Evolutionary conservation across 1,140 invertebrate genomes (phyloP).

Genomic region (Polypedilum pembai): DNA sequence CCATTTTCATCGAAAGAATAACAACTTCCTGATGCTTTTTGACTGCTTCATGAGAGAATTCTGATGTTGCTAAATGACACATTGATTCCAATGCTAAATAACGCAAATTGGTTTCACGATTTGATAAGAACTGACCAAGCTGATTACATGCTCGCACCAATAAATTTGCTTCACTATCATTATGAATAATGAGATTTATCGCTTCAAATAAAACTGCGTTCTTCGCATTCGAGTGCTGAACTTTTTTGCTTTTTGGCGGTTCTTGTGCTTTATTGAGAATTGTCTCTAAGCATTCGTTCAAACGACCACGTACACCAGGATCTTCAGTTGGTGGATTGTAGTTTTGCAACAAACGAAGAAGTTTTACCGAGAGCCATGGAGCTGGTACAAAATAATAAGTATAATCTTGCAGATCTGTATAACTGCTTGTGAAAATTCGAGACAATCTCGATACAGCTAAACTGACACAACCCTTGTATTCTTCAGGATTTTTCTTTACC

Average conservation of each 20-base stretch:
- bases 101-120: conserved; percentile 96
- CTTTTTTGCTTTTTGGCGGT: conserved; percentile 99
- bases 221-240: conserved; percentile 99
- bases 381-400: conserved; percentile 99
- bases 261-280: conserved; percentile 99
- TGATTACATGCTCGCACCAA: conserved; percentile 98
- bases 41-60: conserved; percentile 99
- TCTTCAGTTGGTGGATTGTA: conserved; percentile 95
- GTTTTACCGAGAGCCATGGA: conserved; percentile 98
- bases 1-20: conserved; percentile 98
- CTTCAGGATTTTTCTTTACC: conserved; percentile 97
- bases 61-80: conserved; percentile 97
- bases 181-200: conserved; percentile 99
- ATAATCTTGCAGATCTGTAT: conserved; percentile 98
- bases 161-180: conserved; percentile 95
- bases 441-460: conserved; percentile 94
- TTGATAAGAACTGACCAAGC: conserved; percentile 95
- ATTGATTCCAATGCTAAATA: conserved; percentile 98
- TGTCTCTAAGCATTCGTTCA: conserved; percentile 99
- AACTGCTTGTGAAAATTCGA: conserved; percentile 94
- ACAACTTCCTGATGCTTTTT: conserved; percentile 99
- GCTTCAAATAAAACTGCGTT: conserved; percentile 99
- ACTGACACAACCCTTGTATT: conserved; percentile 98
- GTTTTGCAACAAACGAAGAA: conserved; percentile 93
- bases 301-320: conserved; percentile 84